Conservation (phyloP, 1,140 invertebrate species). For the Magallana gigas region DNA sequence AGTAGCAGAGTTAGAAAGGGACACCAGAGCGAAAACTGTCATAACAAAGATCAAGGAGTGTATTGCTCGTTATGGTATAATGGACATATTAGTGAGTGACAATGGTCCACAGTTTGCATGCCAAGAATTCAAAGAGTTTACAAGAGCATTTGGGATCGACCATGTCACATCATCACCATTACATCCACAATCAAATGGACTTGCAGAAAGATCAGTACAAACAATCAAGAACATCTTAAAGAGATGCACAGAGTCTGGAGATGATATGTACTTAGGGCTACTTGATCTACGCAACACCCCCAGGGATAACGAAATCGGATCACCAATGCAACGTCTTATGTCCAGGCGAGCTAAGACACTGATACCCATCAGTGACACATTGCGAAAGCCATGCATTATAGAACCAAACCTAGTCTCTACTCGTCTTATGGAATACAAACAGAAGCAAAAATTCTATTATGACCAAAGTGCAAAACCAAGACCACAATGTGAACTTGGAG, state of each 20-base stretch:
- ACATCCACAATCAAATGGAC: slow-evolving; percentile 24
- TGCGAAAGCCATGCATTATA: slow-evolving; percentile 13
- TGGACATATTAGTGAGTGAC: slow-evolving; percentile 59
- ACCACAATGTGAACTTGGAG: neutral
- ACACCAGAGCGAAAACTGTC: slow-evolving; percentile 28
- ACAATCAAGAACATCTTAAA: slow-evolving; percentile 22
- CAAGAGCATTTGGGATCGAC: slow-evolving; percentile 54
- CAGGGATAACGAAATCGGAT: slow-evolving; percentile 33
- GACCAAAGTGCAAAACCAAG: slow-evolving; percentile 14
- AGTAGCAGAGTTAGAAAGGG: slow-evolving; percentile 26
- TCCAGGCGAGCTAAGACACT: slow-evolving; percentile 4
- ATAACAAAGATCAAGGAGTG: slow-evolving; percentile 11
- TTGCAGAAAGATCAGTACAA: slow-evolving; percentile 42
- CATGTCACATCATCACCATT: slow-evolving; percentile 56
- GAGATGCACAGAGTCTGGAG: slow-evolving; percentile 22
- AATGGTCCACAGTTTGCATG: slow-evolving; percentile 65
- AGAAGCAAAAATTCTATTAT: slow-evolving; percentile 39
- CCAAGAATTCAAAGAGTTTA: slow-evolving; percentile 61
- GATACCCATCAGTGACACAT: neutral
- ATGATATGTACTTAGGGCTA: slow-evolving; percentile 50
- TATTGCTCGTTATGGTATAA: slow-evolving; percentile 45
- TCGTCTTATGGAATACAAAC: neutral
- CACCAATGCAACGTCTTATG: slow-evolving; percentile 55
- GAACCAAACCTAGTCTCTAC: neutral
- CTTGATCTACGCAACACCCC: slow-evolving; percentile 52